Evolutionary conservation across 1,140 invertebrate genomes (phyloP).

Genomic region (Solen grandis): DNA sequence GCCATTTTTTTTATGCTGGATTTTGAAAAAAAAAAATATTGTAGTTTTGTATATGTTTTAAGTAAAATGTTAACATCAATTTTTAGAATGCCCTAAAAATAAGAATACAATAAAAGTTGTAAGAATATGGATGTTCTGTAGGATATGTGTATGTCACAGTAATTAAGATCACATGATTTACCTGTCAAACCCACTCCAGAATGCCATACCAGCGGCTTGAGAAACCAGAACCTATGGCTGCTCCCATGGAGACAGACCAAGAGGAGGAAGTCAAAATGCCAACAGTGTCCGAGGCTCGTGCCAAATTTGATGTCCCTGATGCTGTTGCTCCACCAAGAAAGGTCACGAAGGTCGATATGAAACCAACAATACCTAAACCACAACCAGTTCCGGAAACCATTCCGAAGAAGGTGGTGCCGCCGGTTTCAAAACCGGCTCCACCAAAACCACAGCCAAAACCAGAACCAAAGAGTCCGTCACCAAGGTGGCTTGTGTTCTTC

Average conservation of each 20-base stretch:
- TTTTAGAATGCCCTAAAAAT: background rate
- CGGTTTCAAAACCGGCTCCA: constrained; percentile 14
- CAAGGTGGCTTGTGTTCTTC: constrained; percentile 13
- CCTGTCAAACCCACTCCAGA: too few species aligned
- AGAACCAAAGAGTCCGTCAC: constrained; percentile 36
- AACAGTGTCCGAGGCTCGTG: constrained; percentile 60
- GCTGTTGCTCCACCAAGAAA: constrained; percentile 16
- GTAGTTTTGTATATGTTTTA: background rate
- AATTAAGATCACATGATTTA: too few species aligned
- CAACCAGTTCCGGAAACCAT: constrained; percentile 24
- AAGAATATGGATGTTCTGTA: background rate
- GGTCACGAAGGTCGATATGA: constrained; percentile 38
- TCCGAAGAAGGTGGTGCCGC: constrained; percentile 29
- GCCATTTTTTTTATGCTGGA: too few species aligned
- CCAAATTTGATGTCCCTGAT: constrained; percentile 59
- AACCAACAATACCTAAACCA: constrained; percentile 11
- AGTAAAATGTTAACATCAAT: background rate
- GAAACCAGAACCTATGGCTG: constrained; percentile 45
- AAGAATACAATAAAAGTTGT: background rate
- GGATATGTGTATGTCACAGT: too few species aligned
- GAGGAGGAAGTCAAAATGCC: constrained; percentile 64
- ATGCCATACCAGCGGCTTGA: constrained; percentile 48
- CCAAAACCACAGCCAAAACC: constrained; percentile 9
- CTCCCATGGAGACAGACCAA: constrained; percentile 55
- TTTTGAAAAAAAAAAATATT: too few species aligned